A percentile compares a stretch with the other conserved stretches of the same genome.
Conservation (phyloP, 2,888 invertebrate species). For the Tyria jacobaeae region DNA sequence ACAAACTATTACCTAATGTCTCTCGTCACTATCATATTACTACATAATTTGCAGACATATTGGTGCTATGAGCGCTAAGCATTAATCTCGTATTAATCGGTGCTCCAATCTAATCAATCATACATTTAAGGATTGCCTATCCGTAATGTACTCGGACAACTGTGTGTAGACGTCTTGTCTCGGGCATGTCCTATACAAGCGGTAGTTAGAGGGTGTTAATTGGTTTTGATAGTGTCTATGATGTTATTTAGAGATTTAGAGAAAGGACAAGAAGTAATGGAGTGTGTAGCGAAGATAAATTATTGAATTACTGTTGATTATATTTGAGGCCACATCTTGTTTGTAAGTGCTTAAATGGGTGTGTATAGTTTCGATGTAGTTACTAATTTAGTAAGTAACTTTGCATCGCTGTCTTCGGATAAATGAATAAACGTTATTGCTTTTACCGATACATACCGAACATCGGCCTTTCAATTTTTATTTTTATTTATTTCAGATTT, state of each 20-base stretch:
- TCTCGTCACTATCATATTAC: not conserved
- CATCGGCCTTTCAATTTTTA: too few species aligned
- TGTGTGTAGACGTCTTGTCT: slow-evolving; percentile 7
- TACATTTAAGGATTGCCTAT: slow-evolving; percentile 1
- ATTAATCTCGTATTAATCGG: slow-evolving; percentile 14
- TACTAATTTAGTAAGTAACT: too few species aligned
- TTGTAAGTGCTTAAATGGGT: not conserved
- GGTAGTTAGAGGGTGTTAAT: not conserved
- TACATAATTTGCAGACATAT: slow-evolving; percentile 2
- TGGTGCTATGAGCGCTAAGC: not conserved
- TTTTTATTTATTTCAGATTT: too few species aligned
- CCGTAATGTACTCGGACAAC: slow-evolving; percentile 16
- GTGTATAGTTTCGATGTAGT: not conserved
- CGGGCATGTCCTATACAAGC: too few species aligned
- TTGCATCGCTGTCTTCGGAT: too few species aligned
- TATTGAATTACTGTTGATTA: slow-evolving; percentile 9
- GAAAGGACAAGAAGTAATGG: slow-evolving; percentile 14
- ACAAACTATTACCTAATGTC: not conserved
- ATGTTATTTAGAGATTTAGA: slow-evolving; percentile 10
- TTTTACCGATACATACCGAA: too few species aligned
- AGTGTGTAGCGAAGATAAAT: slow-evolving; percentile 20
- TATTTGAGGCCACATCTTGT: not conserved
- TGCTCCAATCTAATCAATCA: slow-evolving; percentile 16
- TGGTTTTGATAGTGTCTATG: slow-evolving; percentile 5
- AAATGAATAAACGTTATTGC: too few species aligned